Percentiles rank a stretch among this genome's conserved stretches.
Conservation (phyloP, 2,797 vertebrate genomes). For the Premnoplex brunnescens region DNA sequence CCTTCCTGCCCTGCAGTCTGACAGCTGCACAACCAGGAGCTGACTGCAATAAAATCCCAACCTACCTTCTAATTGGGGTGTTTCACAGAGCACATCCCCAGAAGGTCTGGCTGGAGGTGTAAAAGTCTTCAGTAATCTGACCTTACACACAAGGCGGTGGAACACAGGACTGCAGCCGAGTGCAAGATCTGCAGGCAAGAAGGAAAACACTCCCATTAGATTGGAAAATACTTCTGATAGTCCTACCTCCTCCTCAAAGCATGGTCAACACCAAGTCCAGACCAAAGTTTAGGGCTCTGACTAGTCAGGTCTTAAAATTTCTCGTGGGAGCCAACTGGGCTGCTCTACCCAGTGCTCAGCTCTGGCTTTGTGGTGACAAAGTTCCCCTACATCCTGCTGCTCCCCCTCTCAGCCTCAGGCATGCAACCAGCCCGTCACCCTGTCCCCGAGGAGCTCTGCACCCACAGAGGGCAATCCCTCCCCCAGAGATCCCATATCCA, state of each 20-base stretch:
- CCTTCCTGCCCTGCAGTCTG: neutral
- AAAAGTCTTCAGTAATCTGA: neutral
- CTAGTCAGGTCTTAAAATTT: neutral
- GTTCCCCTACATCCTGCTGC: neutral
- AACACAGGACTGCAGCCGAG: fast-evolving
- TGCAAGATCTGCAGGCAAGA: neutral
- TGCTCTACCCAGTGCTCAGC: neutral
- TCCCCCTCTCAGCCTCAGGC: neutral
- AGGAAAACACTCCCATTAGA: neutral
- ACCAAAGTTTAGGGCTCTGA: neutral
- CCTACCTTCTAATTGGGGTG: neutral
- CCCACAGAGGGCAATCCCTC: too few species aligned
- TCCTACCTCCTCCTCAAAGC: neutral
- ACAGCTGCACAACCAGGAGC: neutral
- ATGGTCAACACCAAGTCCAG: fast-evolving
- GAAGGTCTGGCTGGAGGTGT: fast-evolving
- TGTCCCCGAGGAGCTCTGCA: fast-evolving
- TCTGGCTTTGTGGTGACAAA: neutral
- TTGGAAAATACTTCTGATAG: fast-evolving
- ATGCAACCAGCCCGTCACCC: fast-evolving
- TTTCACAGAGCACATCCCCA: neutral
- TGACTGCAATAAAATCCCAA: neutral
- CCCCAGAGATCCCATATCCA: fast-evolving
- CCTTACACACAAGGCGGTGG: neutral
- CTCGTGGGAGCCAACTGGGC: neutral